Evolutionary conservation across 2,797 vertebrate genomes (phyloP), one percentile per base, ranked within the genome.

Genomic region (Ctenopoma multispine): DNA sequence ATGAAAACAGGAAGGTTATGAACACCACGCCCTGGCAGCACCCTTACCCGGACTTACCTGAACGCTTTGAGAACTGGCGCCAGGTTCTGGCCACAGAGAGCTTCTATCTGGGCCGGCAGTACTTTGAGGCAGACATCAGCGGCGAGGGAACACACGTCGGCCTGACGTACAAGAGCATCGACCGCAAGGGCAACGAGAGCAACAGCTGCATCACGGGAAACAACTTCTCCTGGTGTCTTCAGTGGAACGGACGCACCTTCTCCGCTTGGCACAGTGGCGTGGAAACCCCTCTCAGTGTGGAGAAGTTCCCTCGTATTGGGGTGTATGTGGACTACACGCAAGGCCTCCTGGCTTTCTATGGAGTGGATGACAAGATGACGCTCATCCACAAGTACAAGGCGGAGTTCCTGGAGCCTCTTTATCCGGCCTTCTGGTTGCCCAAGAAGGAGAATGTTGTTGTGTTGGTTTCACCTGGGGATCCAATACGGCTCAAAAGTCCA

Each of bases 11-110:
- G 72, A 96, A 95, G 77, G 93, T 94, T 71, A 95, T 94, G 14
- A 96, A 95, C 88, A 92, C 94, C 29, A 92, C 93, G 0, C 95
- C 96, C 0, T 96, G 95, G 96, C 95, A 96, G 63, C 95, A 96
- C 9, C 80, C 87, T 0, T 96, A 96, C 47, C 93, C 93, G 0
- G 94, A 96, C 3, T 69, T 89, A 0, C 94, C 94, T 0, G 93
- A 93, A 80, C 91, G 96, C 40, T 96, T 95, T 2, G 70, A 92
- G 76, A 85, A 92, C 81, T 95, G 93, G 88, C 91, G 94, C 0
- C 95, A 96, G 79, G 94, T 95, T 7, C 87, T 97, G 75, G 89
- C 91, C 0, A 63, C 72, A 0, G 93, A 96, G 76, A 96, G 95
- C 84, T 94, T 97, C 81, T 96, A 95, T 54, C 83, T 96, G 61